Evolutionary conservation across 2,797 vertebrate species (phyloP).

Genomic region (Syndactyla subalaris): DNA sequence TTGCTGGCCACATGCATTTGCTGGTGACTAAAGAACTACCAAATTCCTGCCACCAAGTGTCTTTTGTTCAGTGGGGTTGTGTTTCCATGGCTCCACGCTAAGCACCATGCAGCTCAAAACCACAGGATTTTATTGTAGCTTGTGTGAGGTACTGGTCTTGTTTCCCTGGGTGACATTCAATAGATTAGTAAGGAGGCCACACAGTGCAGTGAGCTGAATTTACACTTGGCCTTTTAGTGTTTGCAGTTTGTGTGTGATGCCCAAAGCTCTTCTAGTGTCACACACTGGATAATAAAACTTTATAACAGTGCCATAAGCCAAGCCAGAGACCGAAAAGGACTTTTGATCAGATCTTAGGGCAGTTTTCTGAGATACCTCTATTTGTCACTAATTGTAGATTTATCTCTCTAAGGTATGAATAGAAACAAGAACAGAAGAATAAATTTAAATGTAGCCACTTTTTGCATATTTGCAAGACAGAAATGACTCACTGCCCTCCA

Average conservation of each 20-base stretch:
- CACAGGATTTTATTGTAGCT: conserved; percentile 4
- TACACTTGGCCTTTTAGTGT: conserved; percentile 26
- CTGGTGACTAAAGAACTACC: background rate
- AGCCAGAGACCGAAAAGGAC: background rate
- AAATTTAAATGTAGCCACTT: background rate
- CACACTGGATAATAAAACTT: conserved; percentile 11
- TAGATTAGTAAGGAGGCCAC: conserved; percentile 21
- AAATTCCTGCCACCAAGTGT: background rate
- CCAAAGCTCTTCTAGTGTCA: conserved; percentile 18
- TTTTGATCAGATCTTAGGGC: background rate
- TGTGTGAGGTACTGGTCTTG: background rate
- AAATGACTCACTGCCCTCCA: background rate
- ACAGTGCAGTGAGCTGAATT: conserved; percentile 14
- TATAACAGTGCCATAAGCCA: background rate
- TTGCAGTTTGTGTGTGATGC: background rate
- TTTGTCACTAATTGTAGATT: background rate
- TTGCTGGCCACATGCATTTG: background rate
- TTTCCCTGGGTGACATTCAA: background rate
- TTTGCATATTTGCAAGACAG: background rate
- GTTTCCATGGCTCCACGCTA: conserved; percentile 28
- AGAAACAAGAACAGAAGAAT: background rate
- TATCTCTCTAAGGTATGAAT: background rate
- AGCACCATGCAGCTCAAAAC: conserved; percentile 15
- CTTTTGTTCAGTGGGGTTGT: background rate
- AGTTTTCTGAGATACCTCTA: background rate